Evolutionary conservation across 2,888 invertebrate genomes (phyloP).

Genomic region (Euphydryas editha): DNA sequence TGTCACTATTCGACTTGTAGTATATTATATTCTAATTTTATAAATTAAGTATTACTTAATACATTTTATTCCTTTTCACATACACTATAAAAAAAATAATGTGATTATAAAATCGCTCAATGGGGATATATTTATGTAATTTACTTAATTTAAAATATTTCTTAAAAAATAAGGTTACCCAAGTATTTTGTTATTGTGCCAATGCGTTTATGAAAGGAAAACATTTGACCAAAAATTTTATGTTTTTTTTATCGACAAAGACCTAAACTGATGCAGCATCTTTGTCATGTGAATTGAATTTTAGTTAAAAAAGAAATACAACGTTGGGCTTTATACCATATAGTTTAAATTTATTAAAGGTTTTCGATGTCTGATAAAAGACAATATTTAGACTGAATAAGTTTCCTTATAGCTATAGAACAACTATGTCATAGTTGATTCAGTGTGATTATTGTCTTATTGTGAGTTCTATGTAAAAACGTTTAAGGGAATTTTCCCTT

Average conservation of each 20-base stretch:
- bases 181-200: slow-evolving; percentile 39
- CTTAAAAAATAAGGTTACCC: slow-evolving; percentile 27
- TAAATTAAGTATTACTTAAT: slow-evolving; percentile 40
- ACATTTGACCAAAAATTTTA: background rate
- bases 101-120: slow-evolving; percentile 42
- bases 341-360: slow-evolving; percentile 66
- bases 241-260: slow-evolving; percentile 35
- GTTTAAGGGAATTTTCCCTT: slow-evolving; percentile 43
- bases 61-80: slow-evolving; percentile 35
- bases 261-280: slow-evolving; percentile 26
- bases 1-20: slow-evolving; percentile 25
- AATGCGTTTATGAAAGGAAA: slow-evolving; percentile 40
- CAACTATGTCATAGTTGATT: slow-evolving; percentile 34
- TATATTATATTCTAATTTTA: slow-evolving; percentile 25
- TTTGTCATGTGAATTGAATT: slow-evolving; percentile 25
- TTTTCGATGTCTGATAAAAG: slow-evolving; percentile 74
- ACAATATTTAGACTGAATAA: slow-evolving; percentile 81
- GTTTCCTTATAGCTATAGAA: slow-evolving; percentile 66
- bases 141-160: slow-evolving; percentile 35
- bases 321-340: slow-evolving; percentile 56
- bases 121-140: slow-evolving; percentile 37
- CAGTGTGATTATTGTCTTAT: slow-evolving; percentile 44
- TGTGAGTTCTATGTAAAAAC: slow-evolving; percentile 43
- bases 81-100: slow-evolving; percentile 25
- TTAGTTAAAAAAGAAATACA: slow-evolving; percentile 43